These are phyloP conservation scores for Helicoverpa assulta DNA, from an alignment of 2,888 invertebrate species.

Conservation along the genomic window DNA sequence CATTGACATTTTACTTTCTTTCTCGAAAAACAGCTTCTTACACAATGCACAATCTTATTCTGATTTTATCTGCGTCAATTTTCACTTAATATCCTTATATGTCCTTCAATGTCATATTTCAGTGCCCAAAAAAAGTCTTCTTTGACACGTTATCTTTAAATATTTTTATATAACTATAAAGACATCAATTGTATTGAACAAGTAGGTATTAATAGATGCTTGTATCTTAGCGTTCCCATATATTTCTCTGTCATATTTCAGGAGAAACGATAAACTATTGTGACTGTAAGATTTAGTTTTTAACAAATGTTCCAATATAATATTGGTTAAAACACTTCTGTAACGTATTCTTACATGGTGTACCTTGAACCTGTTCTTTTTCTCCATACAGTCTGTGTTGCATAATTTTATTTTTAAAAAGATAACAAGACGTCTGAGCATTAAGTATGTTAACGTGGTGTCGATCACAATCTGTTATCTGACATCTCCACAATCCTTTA, in stretches of 20 bases:
- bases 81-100: no score
- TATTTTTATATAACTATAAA: no score
- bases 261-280: no score
- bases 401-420: slow-evolving; percentile 10
- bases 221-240: no score
- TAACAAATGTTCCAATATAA: neutral
- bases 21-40: slow-evolving; percentile 10
- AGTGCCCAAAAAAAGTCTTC: no score
- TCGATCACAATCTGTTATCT: slow-evolving; percentile 44
- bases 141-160: no score
- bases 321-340: neutral
- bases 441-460: slow-evolving; percentile 34
- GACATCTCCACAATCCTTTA: slow-evolving; percentile 31
- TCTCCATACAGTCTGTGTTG: slow-evolving; percentile 2
- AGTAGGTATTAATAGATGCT: no score
- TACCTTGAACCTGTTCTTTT: neutral
- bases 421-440: neutral
- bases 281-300: neutral
- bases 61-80: no score
- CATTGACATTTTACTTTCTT: slow-evolving; percentile 34
- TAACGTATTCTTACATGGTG: neutral
- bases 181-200: no score
- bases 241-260: no score
- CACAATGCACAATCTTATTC: neutral
- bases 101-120: no score